Percentiles rank a stretch among this genome's conserved stretches.
phyloP scores from a whole-genome alignment of 1,140 invertebrate genomes.

The Metaphire vulgaris region DNA sequence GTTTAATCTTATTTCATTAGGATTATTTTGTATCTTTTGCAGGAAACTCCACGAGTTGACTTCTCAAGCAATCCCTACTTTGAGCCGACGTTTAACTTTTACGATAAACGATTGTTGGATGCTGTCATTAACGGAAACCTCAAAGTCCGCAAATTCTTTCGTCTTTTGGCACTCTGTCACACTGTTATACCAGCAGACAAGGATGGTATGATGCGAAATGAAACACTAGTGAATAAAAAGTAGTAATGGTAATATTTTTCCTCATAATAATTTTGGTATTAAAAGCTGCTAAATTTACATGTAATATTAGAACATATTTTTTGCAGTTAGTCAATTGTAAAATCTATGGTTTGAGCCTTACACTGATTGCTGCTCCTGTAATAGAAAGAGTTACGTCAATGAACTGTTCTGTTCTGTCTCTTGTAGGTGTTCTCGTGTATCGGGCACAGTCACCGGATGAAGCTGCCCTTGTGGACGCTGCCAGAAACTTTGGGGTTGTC shows the following conservation, averaged over 20 bases:
- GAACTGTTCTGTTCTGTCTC: too few species aligned
- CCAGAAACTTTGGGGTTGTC: constrained; percentile 18
- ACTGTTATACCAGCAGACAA: constrained; percentile 89
- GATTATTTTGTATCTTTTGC: constrained; percentile 25
- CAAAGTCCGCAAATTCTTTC: constrained; percentile 78
- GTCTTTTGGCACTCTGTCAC: constrained; percentile 88
- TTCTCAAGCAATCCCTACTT: constrained; percentile 88
- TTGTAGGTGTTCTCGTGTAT: not conserved
- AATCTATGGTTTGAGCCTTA: too few species aligned
- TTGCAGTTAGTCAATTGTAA: too few species aligned
- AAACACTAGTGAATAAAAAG: constrained; percentile 80
- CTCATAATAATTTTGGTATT: too few species aligned
- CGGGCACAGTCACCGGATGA: constrained; percentile 18
- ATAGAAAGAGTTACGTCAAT: too few species aligned
- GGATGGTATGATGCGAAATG: constrained; percentile 34
- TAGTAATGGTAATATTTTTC: constrained; percentile 32
- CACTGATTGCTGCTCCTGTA: too few species aligned
- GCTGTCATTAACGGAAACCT: constrained; percentile 66
- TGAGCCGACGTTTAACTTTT: constrained; percentile 88
- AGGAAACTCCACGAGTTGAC: constrained; percentile 72
- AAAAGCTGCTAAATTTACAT: too few species aligned
- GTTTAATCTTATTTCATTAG: too few species aligned
- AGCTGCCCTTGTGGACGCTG: constrained; percentile 4
- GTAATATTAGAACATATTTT: too few species aligned
- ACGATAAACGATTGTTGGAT: constrained; percentile 76